Base-by-base conservation (phyloP, 37 sponge, comb jelly and placozoan species). In the Oscarella lobularis region DNA sequence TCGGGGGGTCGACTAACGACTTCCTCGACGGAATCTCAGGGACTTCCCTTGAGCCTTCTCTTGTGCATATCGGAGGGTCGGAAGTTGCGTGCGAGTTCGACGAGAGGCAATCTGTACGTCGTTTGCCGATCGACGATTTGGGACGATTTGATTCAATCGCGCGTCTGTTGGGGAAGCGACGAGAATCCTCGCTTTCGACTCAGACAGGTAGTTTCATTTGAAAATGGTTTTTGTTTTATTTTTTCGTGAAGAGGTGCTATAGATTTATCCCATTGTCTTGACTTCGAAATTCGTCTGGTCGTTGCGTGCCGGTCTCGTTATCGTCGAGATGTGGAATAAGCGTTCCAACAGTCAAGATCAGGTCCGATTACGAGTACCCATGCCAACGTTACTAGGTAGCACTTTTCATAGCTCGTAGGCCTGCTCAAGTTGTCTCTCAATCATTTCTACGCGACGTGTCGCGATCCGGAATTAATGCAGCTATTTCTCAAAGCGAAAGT, bases 301-400 rank as follows among this genome's bases (percentile, higher is more conserved):
- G 35, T 36, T 93, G 41, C 77, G 81, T 33, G 84, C 84, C 35
- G 81, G 80, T 38, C 77, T 89, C 39, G 67, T 79, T 3, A 85
- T 93, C 4, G 75, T 89, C 39, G 94, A 93, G 73, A 90, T 93
- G 76, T 93, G 94, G 94, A 81, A 89, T 60, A 89, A 75, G 72
- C 80, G 76, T 3, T 32, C 68, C 14, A 67, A 66, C 20, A 83
- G 71, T 33, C 75, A 82, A 0, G 83, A 88, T 76, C 73, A 82
- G 74, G 85, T 84, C 20, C n/a, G 33, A 30, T 29, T 20, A 31
- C 31, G 9, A n/a, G 37, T 33, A 30, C 33, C 30, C 30, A 3
- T 80, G 66, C 29, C 2, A 2, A 3, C n/a, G 37, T 66, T 29
- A 36, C 39, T 3, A 2, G 14, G 3, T 27, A 35, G 31, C 35